phyloP scores from a whole-genome alignment of 2,797 vertebrate species.

The Gorsachius magnificus region DNA sequence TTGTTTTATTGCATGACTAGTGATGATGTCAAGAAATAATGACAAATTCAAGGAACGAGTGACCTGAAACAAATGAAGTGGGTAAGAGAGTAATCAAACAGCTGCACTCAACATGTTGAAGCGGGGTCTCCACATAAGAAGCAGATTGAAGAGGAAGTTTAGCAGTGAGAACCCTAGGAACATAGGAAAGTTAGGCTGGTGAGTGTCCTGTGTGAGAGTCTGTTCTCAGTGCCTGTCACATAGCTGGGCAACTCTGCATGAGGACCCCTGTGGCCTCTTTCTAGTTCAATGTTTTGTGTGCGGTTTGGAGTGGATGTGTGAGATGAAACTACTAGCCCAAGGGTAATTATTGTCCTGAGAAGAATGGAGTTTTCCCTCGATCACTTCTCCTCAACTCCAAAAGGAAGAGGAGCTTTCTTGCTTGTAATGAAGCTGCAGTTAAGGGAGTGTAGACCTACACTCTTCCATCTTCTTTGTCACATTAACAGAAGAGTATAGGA shows the following conservation, averaged over 20 bases:
- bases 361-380: neutral
- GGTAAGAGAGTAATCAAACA: neutral
- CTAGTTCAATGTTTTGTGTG: neutral
- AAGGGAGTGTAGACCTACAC: neutral
- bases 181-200: neutral
- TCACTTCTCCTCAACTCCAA: neutral
- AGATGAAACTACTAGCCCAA: neutral
- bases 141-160: neutral
- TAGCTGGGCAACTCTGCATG: neutral
- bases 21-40: neutral
- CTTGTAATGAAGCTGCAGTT: neutral
- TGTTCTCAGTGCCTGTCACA: neutral
- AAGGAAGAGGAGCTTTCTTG: neutral
- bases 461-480: neutral
- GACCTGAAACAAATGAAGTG: neutral
- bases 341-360: neutral
- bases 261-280: neutral
- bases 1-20: neutral
- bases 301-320: neutral
- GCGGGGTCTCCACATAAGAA: neutral
- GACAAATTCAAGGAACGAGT: neutral
- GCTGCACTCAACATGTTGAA: neutral
- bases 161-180: neutral
- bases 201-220: fast-evolving
- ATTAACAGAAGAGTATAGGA: neutral